Conservation (phyloP, 2,113 vertebrate genomes). For the Oryctolagus cuniculus region DNA sequence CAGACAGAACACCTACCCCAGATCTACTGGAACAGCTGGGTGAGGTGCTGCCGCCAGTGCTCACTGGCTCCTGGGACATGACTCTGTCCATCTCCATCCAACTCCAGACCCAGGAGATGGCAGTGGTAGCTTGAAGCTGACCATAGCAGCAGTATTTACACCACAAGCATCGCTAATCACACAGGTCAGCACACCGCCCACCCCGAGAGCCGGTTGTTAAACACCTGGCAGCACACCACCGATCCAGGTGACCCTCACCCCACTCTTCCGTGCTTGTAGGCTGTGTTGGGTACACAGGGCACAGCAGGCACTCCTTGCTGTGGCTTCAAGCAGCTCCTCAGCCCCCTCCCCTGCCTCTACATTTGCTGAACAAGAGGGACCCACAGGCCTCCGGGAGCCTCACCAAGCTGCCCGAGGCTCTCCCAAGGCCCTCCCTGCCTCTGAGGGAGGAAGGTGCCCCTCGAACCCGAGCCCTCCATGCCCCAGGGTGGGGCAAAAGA, state of each 20-base stretch:
- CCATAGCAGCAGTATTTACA: too few species aligned
- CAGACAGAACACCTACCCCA: too few species aligned
- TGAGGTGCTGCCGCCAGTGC: neutral
- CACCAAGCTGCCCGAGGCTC: neutral
- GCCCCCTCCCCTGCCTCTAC: neutral
- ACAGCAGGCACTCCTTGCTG: neutral
- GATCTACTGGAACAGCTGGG: neutral
- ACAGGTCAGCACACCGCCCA: rapidly evolving
- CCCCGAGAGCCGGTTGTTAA: neutral
- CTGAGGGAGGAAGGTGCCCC: neutral
- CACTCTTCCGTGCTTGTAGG: rapidly evolving
- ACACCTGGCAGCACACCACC: neutral
- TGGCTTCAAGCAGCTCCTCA: neutral
- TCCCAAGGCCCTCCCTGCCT: neutral
- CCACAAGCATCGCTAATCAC: neutral
- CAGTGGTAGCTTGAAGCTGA: neutral
- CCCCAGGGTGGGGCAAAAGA: neutral
- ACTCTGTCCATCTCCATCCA: neutral
- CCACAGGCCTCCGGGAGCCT: neutral
- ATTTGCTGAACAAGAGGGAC: too few species aligned
- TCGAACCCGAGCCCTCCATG: neutral
- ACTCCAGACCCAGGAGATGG: neutral
- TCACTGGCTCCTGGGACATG: neutral
- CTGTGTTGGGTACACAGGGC: rapidly evolving
- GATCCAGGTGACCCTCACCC: too few species aligned